Percentiles rank a stretch among this genome's conserved stretches.
Conservation (phyloP, 2,888 invertebrate genomes). For the Tricholauxania praeusta region DNA sequence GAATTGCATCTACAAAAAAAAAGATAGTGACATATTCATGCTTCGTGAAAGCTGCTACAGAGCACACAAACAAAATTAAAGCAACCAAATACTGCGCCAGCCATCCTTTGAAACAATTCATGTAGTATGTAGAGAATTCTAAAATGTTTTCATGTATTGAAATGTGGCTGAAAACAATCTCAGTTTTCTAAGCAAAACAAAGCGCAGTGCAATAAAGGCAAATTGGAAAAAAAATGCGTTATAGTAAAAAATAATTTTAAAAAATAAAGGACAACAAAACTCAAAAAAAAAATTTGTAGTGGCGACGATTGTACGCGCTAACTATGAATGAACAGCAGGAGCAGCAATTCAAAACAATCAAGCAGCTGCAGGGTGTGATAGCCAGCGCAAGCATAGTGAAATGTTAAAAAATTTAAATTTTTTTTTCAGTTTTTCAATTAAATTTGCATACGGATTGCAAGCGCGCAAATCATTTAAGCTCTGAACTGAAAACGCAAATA, state of each 20-base stretch:
- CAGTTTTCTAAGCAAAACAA: constrained; percentile 3
- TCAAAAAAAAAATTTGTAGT: background rate
- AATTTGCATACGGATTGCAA: constrained; percentile 20
- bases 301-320: background rate
- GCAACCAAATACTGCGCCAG: too few relatives aligned
- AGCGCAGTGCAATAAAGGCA: background rate
- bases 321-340: constrained; percentile 12
- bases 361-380: background rate
- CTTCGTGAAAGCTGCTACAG: too few relatives aligned
- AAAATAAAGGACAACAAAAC: background rate
- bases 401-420: constrained; percentile 2
- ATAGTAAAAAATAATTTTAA: background rate
- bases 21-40: too few relatives aligned
- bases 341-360: background rate
- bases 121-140: background rate
- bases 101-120: too few relatives aligned
- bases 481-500: background rate
- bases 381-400: background rate
- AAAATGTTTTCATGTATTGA: constrained; percentile 24
- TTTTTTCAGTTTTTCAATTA: constrained; percentile 24
- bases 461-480: constrained; percentile 27
- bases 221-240: background rate
- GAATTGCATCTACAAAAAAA: too few relatives aligned
- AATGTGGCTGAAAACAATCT: constrained; percentile 14
- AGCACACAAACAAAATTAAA: too few relatives aligned